Percentiles rank a stretch among this genome's conserved stretches.
Evolutionary conservation across 2,888 invertebrate species (phyloP).

Genomic region (Ypsolopha scabrella): DNA sequence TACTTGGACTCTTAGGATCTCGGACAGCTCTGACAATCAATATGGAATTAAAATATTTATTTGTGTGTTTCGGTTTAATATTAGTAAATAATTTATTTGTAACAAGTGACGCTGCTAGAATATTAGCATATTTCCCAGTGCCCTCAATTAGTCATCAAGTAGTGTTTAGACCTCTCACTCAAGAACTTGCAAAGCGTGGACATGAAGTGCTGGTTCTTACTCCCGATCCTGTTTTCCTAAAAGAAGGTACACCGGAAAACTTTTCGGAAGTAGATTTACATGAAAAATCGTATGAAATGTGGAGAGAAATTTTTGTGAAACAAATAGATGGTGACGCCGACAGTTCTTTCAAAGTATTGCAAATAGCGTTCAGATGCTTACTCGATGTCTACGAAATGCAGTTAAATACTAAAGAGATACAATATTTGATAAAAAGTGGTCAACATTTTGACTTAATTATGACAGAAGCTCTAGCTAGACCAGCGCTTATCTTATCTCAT

Average conservation of each 20-base stretch:
- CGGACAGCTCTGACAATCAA: no score
- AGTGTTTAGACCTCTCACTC: constrained; percentile 17
- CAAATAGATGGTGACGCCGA: neutral
- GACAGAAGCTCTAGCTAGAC: constrained; percentile 21
- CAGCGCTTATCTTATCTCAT: constrained; percentile 22
- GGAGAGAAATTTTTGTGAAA: neutral
- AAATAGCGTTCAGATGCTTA: neutral
- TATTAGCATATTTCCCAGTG: constrained; percentile 18
- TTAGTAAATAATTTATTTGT: neutral
- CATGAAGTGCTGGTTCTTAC: constrained; percentile 26
- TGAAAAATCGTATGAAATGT: neutral
- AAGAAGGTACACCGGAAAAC: constrained; percentile 14
- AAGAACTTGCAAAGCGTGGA: constrained; percentile 22
- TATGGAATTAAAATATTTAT: no score
- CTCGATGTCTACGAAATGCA: constrained; percentile 16
- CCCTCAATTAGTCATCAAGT: constrained; percentile 27
- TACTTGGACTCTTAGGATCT: no score
- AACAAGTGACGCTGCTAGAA: constrained; percentile 11
- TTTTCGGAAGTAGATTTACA: constrained; percentile 13
- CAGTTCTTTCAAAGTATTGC: neutral
- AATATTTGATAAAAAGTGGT: constrained; percentile 14
- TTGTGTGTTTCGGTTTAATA: no score
- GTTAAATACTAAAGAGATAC: constrained; percentile 19
- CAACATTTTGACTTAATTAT: constrained; percentile 28
- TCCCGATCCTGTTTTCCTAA: constrained; percentile 27